Conservation (phyloP, 2,888 invertebrate species). For the Agrenia bidenticulata region DNA sequence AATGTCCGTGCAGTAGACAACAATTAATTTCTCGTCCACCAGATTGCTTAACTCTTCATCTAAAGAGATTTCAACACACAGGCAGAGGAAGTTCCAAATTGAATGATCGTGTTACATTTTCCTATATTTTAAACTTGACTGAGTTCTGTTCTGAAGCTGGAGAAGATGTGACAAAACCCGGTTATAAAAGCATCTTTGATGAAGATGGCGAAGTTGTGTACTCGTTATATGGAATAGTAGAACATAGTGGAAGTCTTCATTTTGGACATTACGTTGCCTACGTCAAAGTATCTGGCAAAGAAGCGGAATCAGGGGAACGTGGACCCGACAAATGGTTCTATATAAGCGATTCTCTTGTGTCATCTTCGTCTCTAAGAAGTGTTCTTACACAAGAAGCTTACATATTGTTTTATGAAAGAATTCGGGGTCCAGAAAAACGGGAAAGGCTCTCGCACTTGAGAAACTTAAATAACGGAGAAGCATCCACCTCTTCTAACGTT, state of each 20-base stretch:
- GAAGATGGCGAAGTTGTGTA: slow-evolving; percentile 61
- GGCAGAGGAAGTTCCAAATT: slow-evolving; percentile 74
- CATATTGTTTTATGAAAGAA: slow-evolving; percentile 92
- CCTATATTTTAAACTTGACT: slow-evolving; percentile 79
- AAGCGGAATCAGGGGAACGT: slow-evolving; percentile 54
- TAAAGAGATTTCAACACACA: slow-evolving; percentile 90
- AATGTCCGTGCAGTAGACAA: slow-evolving; percentile 74
- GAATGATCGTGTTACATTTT: slow-evolving; percentile 82
- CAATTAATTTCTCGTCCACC: slow-evolving; percentile 82
- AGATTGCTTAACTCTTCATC: slow-evolving; percentile 87
- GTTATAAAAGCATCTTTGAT: slow-evolving; percentile 34
- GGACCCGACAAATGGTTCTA: slow-evolving; percentile 86
- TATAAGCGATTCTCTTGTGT: slow-evolving; percentile 86
- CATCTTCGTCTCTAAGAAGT: slow-evolving; percentile 73
- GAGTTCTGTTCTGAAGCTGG: slow-evolving; percentile 77
- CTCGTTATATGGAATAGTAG: slow-evolving; percentile 90
- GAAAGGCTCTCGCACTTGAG: slow-evolving; percentile 22
- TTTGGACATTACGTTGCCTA: slow-evolving; percentile 93
- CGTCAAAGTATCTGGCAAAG: slow-evolving; percentile 68
- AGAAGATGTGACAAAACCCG: slow-evolving; percentile 55
- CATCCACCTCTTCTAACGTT: background rate
- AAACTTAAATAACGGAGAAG: background rate
- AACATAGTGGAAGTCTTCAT: slow-evolving; percentile 87
- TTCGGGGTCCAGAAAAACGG: slow-evolving; percentile 56
- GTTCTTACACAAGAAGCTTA: slow-evolving; percentile 89